Evolutionary conservation across 2,888 invertebrate species (phyloP).

Genomic region (Liodrosophila aerea): DNA sequence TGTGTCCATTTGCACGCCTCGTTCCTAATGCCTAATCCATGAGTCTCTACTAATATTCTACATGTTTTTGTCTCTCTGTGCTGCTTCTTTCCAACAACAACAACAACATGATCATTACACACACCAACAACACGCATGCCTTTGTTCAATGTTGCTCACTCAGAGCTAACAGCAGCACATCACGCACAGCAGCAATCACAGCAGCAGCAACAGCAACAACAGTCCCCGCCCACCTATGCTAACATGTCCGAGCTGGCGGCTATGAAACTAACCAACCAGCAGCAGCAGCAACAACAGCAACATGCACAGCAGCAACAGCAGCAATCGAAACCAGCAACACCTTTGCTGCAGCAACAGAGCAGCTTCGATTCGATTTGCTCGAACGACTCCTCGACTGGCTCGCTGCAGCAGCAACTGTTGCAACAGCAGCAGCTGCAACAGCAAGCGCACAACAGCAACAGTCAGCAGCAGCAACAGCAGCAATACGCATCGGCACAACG

Average conservation of each 20-base stretch:
- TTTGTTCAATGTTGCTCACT: conserved; percentile 46
- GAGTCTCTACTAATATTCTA: conserved; percentile 63
- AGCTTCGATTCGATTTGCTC: conserved; percentile 83
- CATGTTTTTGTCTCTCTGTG: conserved; percentile 51
- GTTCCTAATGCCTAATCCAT: conserved; percentile 53
- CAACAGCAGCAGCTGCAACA: conserved; percentile 42
- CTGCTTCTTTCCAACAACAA: conserved; percentile 30
- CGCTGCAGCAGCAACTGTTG: conserved; percentile 63
- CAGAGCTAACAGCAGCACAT: conserved; percentile 80
- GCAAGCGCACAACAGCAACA: conserved; percentile 23
- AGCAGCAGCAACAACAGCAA: conserved; percentile 59
- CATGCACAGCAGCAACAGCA: conserved; percentile 53
- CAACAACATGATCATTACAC: conserved; percentile 12
- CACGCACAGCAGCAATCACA: conserved; percentile 74
- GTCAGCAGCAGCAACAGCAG: conserved; percentile 41
- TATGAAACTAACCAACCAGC: conserved; percentile 86
- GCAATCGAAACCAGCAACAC: conserved; percentile 68
- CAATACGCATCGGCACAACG: conserved; percentile 59
- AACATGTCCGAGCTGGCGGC: conserved; percentile 96
- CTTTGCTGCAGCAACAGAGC: conserved; percentile 83
- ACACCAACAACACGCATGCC: conserved; percentile 59
- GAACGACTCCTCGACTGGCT: conserved; percentile 76
- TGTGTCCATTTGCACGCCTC: conserved; percentile 61
- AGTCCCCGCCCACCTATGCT: conserved; percentile 90
- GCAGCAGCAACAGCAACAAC: conserved; percentile 58